Evolutionary conservation across 2,113 vertebrate species (phyloP).

Genomic region (Neodon shergylaensis): DNA sequence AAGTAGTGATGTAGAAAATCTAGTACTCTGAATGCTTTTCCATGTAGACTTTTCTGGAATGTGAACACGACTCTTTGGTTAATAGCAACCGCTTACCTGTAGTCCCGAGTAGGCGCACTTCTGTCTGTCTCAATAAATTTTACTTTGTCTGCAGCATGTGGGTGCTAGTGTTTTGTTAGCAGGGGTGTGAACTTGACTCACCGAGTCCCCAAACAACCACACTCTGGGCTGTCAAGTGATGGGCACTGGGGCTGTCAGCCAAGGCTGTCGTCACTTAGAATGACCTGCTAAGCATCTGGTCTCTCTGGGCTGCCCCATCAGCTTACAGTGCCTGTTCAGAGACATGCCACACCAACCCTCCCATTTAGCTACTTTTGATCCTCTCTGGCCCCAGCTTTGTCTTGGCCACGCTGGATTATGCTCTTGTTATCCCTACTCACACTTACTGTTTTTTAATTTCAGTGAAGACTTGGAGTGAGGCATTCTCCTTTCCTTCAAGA

Average conservation of each 20-base stretch:
- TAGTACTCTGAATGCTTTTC: constrained; percentile 89
- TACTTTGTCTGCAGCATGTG: constrained; percentile 85
- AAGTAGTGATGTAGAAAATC: constrained; percentile 85
- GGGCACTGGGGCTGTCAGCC: too few species aligned
- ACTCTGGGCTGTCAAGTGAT: too few species aligned
- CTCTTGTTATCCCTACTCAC: neutral
- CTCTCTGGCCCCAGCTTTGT: neutral
- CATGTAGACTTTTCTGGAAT: constrained; percentile 86
- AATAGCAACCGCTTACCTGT: constrained; percentile 87
- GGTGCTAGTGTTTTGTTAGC: constrained; percentile 67
- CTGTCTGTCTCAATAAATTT: constrained; percentile 91
- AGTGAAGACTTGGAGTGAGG: neutral
- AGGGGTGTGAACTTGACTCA: neutral
- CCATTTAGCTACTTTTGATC: neutral
- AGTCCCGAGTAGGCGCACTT: constrained; percentile 88
- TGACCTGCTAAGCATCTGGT: neutral
- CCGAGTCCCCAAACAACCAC: neutral
- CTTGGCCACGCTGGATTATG: neutral
- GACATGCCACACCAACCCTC: accelerated
- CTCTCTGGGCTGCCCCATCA: too few species aligned
- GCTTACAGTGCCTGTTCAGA: neutral
- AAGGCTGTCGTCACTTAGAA: accelerated
- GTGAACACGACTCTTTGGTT: constrained; percentile 87
- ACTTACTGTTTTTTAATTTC: neutral
- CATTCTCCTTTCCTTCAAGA: neutral